Evolutionary conservation across 2,113 vertebrate genomes (phyloP).

Genomic region (Cebus imitator): DNA sequence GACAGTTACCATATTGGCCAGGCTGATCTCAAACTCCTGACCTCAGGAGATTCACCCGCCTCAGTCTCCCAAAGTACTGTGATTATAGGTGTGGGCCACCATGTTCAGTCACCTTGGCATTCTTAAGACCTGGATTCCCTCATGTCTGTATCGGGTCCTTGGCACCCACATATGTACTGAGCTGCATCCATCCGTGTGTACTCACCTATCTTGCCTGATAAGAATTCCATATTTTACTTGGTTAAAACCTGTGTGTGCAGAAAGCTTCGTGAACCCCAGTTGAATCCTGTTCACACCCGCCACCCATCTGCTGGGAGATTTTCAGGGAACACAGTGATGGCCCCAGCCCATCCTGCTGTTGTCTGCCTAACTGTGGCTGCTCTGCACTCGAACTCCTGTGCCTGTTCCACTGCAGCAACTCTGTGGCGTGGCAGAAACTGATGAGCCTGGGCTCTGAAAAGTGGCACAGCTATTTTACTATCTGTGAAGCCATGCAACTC

Average conservation of each 20-base stretch:
- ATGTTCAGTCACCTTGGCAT: too few relatives aligned
- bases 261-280: not conserved
- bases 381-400: not conserved
- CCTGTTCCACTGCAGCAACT: not conserved
- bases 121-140: not conserved
- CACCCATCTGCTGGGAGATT: not conserved
- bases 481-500: not conserved
- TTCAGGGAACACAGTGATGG: fast-evolving
- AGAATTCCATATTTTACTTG: not conserved
- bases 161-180: too few relatives aligned
- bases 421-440: not conserved
- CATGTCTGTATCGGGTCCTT: not conserved
- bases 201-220: not conserved
- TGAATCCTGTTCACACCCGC: not conserved
- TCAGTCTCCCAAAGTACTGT: too few relatives aligned
- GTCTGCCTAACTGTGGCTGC: not conserved
- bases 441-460: not conserved
- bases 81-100: too few relatives aligned
- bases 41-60: too few relatives aligned
- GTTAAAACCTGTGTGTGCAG: not conserved
- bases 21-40: too few relatives aligned
- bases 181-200: fast-evolving
- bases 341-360: fast-evolving
- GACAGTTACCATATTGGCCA: too few relatives aligned
- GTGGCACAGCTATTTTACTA: not conserved